Evolutionary conservation across 2,113 vertebrate genomes (phyloP), one percentile per base, ranked within the genome.

Genomic region (Mirounga angustirostris): DNA sequence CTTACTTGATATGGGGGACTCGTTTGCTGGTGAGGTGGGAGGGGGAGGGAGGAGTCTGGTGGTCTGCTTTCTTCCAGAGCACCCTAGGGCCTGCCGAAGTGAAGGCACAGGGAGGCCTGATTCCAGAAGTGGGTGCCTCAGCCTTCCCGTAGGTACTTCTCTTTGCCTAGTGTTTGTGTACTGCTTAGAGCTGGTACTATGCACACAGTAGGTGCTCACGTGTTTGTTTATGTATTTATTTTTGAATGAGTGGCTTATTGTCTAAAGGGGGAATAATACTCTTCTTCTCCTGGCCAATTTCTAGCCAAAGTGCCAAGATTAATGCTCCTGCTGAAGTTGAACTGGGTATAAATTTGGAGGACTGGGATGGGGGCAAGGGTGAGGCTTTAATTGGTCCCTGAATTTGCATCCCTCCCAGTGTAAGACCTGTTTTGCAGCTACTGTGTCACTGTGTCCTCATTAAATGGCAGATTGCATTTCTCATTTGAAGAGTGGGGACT

Each of bases 401-500:
- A 40, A 67, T 92, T 87, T n/a, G 16, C 22, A 28, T 89, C 26
- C 40, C 14, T 93, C 7, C 67, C 30, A 15, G 6, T 59, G 54
- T n/a, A 50, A 89, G 69, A 78, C 83, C 90, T 78, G 54, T 59
- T 89, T 46, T 65, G 36, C 46, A 54, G 69, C 54, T 91, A 84
- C 3, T 36, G 28, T 43, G 14, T 95, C 84, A 16, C 33, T 26
- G 33, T 79, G 74, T 54, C 59, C 43, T 96, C 58, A 46, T 59
- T 63, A 80, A 84, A n/a, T 71, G 79, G 74, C 69, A 96, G 69
- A 54, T 28, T 69, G 33, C 21, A 7, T 73, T 87, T 91, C 71
- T 93, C 40, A 10, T 40, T 33, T 89, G 81, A 91, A 93, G 89
- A 43, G 4, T 81, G n/a, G n/a, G 69, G 69, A 50, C 86, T 94